phyloP scores from a whole-genome alignment of 2,113 vertebrate genomes.

The Procavia capensis region DNA sequence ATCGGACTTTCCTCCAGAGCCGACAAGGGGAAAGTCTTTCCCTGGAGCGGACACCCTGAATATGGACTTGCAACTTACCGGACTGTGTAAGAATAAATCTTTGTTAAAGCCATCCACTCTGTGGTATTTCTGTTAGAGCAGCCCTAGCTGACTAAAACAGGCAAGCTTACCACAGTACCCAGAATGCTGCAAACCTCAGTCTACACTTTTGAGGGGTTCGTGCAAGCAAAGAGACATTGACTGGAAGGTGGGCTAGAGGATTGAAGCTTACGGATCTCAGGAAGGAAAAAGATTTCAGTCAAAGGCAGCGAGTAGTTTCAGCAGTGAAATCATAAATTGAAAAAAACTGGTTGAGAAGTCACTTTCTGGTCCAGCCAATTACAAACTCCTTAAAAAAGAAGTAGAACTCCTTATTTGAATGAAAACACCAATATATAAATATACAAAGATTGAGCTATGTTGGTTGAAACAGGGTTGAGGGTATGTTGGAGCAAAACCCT shows the following conservation, averaged over 20 bases:
- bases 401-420: conserved; percentile 36
- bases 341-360: conserved; percentile 24
- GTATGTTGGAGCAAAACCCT: not conserved
- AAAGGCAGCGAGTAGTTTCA: conserved; percentile 3
- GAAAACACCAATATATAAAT: not conserved
- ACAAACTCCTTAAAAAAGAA: not conserved
- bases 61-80: no score
- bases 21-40: no score
- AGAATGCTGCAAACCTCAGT: conserved; percentile 2
- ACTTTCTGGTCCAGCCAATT: not conserved
- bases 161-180: not conserved
- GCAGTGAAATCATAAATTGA: not conserved
- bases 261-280: not conserved
- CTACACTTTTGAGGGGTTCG: not conserved
- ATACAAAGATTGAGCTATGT: not conserved
- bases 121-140: no score
- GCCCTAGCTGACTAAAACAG: no score
- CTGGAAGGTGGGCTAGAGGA: not conserved
- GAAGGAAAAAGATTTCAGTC: not conserved
- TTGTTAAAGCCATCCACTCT: no score
- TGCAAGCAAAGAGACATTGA: not conserved
- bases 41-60: no score
- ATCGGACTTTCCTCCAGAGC: no score
- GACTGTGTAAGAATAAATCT: no score
- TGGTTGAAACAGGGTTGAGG: not conserved